Evolutionary conservation across 1,140 invertebrate genomes (phyloP), one percentile per base, ranked within the genome.

Genomic region (Drosophila bocqueti): DNA sequence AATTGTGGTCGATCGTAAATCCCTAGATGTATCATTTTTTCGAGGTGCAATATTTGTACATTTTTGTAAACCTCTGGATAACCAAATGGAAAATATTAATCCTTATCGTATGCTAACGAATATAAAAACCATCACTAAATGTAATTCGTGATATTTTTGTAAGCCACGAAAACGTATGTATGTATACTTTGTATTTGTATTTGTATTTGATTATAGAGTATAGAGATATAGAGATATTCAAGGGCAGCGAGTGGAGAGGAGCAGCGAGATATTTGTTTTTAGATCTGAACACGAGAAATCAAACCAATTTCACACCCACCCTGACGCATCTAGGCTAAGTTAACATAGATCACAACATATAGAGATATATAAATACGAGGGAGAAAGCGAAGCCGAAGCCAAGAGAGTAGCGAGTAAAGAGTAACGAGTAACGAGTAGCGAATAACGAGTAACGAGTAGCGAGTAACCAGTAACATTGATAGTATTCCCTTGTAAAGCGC

Each of bases 351-450:
- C 66, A 65, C 61, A 54, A 38, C n/a, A 43, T 24, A 62, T 4
- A 26, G 0, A 16, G 2, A 24, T 3, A 11, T 16, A 38, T 31
- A 50, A 15, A 11, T 10, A 38, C 9, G 26, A 21, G 13, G 40
- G 52, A 36, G 26, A 58, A 64, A 15, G 42, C n/a, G 10, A 18
- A 45, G n/a, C 13, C 31, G 57, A 62, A 67, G 45, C 64, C 64
- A 67, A 67, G 66, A 66, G 66, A 66, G 63, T 52, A 69, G 31
- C 49, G 29, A 36, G 24, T 49, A 49, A 67, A 63, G 66, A 66
- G 47, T 29, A 50, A n/a, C 24, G 65, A 64, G 63, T 50, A 68
- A 24, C 34, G 47, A 54, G 26, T 47, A 72, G 18, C 16, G 15
- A 49, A 15, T 29, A 50, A 0, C 16, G 26, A 34, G 49, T 31